Evolutionary conservation across 2,113 vertebrate species (phyloP).

Genomic region (Eptatretus burgeri): DNA sequence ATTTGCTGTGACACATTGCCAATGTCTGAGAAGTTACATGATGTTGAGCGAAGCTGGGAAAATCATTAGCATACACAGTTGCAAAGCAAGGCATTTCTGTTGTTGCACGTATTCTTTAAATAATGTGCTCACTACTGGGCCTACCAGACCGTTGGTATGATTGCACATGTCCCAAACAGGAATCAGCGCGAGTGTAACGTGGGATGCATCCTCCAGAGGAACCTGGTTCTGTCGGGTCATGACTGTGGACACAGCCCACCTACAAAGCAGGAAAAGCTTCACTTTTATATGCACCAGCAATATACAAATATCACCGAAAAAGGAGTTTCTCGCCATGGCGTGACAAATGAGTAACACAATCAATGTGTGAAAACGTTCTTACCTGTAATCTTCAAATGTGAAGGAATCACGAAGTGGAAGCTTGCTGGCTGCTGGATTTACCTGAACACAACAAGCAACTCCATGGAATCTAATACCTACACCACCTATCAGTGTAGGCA

Average conservation of each 20-base stretch:
- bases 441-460: conserved; percentile 18
- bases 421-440: conserved; percentile 75
- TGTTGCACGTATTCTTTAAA: no score
- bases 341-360: no score
- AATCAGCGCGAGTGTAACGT: conserved; percentile 71
- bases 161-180: conserved; percentile 98
- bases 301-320: no score
- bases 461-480: no score
- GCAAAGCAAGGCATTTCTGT: no score
- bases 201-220: conserved; percentile 71
- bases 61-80: no score
- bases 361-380: conserved; percentile 15
- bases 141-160: conserved; percentile 86
- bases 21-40: no score
- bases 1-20: no score
- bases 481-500: no score
- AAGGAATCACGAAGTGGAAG: conserved; percentile 88
- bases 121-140: conserved; percentile 3
- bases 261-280: conserved; percentile 12
- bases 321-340: no score
- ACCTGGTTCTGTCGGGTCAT: conserved; percentile 98
- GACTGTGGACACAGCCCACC: conserved; percentile 89
- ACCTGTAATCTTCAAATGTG: conserved; percentile 98
- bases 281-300: no score
- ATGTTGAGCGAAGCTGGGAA: no score